Evolutionary conservation across 2,888 invertebrate genomes (phyloP).

Genomic region (Pocota personata): DNA sequence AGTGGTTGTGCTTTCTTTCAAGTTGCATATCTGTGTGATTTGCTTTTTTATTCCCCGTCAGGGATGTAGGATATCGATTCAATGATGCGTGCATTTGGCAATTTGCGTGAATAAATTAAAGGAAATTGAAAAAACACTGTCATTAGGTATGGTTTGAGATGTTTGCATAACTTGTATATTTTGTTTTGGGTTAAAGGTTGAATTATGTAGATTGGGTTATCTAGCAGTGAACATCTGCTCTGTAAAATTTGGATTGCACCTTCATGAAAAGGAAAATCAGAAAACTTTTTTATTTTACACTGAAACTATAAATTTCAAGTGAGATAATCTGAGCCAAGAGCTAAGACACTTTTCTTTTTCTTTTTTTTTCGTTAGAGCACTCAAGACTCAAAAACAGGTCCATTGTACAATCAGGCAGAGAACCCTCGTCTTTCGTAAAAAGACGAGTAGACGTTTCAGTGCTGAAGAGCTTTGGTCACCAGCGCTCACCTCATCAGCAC

Average conservation of each 20-base stretch:
- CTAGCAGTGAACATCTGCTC: slow-evolving; percentile 41
- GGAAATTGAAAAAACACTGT: slow-evolving; percentile 51
- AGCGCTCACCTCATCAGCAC: no score
- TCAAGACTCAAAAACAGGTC: no score
- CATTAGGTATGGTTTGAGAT: slow-evolving; percentile 50
- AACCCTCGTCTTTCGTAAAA: no score
- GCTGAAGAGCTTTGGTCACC: no score
- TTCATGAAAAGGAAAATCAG: not conserved
- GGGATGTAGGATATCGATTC: slow-evolving; percentile 41
- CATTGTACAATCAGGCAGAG: no score
- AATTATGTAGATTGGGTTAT: slow-evolving; percentile 23
- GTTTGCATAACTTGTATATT: slow-evolving; percentile 62
- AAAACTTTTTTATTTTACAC: no score
- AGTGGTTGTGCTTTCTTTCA: slow-evolving; percentile 18
- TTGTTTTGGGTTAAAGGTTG: slow-evolving; percentile 49
- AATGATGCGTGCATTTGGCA: slow-evolving; percentile 70
- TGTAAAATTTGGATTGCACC: not conserved
- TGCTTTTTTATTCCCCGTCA: slow-evolving; percentile 1
- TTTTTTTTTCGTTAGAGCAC: no score
- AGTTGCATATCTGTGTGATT: not conserved
- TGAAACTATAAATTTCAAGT: no score
- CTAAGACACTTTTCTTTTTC: no score
- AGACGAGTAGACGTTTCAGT: no score
- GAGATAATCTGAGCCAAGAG: no score
- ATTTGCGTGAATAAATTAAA: slow-evolving; percentile 65